Evolutionary conservation across 2,113 vertebrate genomes (phyloP).

Genomic region (Vireo altiloquus): DNA sequence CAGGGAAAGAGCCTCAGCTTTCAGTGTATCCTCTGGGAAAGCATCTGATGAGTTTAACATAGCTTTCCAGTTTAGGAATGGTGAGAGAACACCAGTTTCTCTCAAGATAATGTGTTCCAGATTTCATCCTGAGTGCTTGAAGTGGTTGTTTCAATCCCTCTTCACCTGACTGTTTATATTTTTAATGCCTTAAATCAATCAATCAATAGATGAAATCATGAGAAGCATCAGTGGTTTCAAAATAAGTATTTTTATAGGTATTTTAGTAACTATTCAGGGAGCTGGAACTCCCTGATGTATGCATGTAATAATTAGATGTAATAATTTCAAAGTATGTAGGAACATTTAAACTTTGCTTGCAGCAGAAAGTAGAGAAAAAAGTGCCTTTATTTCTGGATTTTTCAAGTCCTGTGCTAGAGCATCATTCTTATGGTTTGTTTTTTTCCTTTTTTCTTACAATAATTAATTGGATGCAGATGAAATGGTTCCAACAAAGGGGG

Average conservation of each 20-base stretch:
- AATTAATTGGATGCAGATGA: background rate
- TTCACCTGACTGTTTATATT: background rate
- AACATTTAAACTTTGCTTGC: background rate
- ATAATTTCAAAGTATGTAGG: background rate
- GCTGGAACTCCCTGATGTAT: background rate
- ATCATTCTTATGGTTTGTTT: background rate
- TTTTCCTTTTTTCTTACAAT: background rate
- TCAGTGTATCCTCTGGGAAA: background rate
- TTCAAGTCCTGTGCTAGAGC: accelerated
- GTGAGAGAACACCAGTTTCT: background rate
- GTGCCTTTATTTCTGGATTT: background rate
- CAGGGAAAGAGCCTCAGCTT: background rate
- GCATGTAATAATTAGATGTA: background rate
- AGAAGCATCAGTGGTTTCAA: background rate
- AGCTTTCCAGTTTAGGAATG: background rate
- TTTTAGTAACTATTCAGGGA: background rate
- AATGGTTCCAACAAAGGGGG: background rate
- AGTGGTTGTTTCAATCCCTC: background rate
- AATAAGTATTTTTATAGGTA: background rate
- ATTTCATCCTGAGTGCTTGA: background rate
- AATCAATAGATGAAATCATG: background rate
- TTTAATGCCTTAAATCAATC: background rate
- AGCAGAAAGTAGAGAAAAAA: background rate
- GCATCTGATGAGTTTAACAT: background rate
- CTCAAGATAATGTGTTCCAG: background rate